phyloP scores from a whole-genome alignment of 2,888 invertebrate genomes.

The Lasioglossum lativentre region DNA sequence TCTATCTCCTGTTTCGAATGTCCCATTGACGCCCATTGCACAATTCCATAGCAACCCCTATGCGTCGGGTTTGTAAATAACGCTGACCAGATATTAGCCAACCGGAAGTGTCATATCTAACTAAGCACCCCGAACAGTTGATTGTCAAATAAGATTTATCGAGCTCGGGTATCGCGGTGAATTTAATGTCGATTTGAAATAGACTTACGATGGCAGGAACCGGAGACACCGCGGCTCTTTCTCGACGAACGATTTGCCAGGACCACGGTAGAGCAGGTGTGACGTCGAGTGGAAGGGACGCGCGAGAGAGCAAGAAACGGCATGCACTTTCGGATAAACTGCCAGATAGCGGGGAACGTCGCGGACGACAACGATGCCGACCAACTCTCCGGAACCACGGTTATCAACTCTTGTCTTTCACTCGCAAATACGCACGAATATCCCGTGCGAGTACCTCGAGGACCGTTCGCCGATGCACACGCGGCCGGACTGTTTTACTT shows the following conservation, averaged over 20 bases:
- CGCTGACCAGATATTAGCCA: not conserved
- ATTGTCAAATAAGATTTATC: not conserved
- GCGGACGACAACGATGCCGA: conserved; percentile 31
- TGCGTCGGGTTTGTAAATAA: not conserved
- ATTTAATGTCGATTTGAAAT: not conserved
- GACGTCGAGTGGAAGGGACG: conserved; percentile 15
- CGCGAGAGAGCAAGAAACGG: conserved; percentile 21
- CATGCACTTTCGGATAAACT: conserved; percentile 50
- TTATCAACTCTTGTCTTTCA: conserved; percentile 9
- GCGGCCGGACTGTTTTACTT: conserved; percentile 13
- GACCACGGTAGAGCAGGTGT: conserved; percentile 33
- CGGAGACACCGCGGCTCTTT: conserved; percentile 22
- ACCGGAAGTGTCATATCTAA: not conserved
- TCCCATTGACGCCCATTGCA: not conserved
- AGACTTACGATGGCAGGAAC: conserved; percentile 48
- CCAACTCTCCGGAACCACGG: conserved; percentile 25
- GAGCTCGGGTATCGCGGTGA: too few species aligned
- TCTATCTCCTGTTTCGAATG: not conserved
- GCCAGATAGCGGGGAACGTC: conserved; percentile 14
- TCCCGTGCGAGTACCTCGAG: conserved; percentile 22
- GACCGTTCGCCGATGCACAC: conserved; percentile 32
- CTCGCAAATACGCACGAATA: conserved; percentile 27
- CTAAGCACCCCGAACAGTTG: not conserved
- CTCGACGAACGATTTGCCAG: conserved; percentile 44
- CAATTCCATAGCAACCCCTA: not conserved